These are phyloP conservation scores for Acanthis flammea DNA, from an alignment of 2,797 vertebrate species.

Conservation along the genomic window DNA sequence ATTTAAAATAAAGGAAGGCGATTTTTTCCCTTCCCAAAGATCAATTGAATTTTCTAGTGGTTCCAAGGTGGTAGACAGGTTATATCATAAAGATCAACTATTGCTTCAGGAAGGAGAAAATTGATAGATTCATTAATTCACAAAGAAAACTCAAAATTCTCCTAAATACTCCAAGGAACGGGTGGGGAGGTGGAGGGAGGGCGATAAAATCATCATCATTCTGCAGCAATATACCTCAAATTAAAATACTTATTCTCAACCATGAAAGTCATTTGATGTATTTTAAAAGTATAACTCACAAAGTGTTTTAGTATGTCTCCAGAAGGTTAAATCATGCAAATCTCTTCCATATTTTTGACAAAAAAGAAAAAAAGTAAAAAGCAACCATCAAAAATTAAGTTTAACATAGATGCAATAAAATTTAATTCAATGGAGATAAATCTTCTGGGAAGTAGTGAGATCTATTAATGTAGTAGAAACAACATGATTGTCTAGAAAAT, in stretches of 20 bases:
- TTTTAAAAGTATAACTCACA: background rate
- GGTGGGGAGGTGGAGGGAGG: no score
- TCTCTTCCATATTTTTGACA: background rate
- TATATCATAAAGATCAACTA: conserved; percentile 18
- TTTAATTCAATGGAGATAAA: background rate
- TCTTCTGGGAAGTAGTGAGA: background rate
- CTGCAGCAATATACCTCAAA: background rate
- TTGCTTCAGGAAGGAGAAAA: conserved; percentile 41
- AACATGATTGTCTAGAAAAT: background rate
- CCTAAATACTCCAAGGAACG: background rate
- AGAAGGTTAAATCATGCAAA: background rate
- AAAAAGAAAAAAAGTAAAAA: background rate
- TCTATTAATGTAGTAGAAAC: background rate
- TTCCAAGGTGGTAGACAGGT: conserved; percentile 18
- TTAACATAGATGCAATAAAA: background rate
- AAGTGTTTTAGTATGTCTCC: background rate
- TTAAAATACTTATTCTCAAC: background rate
- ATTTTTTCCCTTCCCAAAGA: background rate
- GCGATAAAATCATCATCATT: background rate
- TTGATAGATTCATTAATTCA: conserved; percentile 46
- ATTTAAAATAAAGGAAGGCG: conserved; percentile 15
- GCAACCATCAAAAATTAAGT: background rate
- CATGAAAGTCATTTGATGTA: background rate
- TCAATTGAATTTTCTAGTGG: conserved; percentile 30
- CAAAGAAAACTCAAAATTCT: conserved; percentile 36